Conservation (phyloP, 2,113 vertebrate genomes). For the Bubo blakistoni region DNA sequence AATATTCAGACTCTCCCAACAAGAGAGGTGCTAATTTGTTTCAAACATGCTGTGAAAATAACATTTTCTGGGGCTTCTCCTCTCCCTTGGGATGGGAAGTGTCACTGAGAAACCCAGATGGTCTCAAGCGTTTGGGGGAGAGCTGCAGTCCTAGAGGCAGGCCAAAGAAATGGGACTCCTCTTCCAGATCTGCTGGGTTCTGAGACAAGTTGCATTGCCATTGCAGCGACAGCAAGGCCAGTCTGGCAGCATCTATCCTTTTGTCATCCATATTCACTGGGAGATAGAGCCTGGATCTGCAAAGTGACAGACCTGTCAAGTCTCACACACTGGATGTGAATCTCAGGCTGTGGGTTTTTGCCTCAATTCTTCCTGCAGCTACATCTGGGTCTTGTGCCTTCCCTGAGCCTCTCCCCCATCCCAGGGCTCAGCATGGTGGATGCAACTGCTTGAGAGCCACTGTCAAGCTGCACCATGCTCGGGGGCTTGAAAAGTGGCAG, state of each 20-base stretch:
- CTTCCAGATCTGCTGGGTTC: neutral
- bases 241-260: neutral
- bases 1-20: neutral
- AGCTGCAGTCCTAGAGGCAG: neutral
- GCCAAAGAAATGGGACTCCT: neutral
- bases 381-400: neutral
- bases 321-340: neutral
- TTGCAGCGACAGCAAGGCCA: neutral
- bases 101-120: neutral
- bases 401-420: fast-evolving
- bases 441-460: neutral
- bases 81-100: neutral
- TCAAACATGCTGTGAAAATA: neutral
- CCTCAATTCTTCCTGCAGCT: neutral
- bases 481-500: neutral
- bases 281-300: neutral
- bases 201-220: neutral
- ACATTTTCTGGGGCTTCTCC: neutral
- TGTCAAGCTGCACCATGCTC: neutral
- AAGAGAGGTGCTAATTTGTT: neutral
- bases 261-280: fast-evolving
- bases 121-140: neutral
- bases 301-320: neutral
- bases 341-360: neutral
- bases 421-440: neutral